These are phyloP conservation scores for Cheilinus undulatus DNA, from an alignment of 2,113 vertebrate genomes.

Conservation along the genomic window DNA sequence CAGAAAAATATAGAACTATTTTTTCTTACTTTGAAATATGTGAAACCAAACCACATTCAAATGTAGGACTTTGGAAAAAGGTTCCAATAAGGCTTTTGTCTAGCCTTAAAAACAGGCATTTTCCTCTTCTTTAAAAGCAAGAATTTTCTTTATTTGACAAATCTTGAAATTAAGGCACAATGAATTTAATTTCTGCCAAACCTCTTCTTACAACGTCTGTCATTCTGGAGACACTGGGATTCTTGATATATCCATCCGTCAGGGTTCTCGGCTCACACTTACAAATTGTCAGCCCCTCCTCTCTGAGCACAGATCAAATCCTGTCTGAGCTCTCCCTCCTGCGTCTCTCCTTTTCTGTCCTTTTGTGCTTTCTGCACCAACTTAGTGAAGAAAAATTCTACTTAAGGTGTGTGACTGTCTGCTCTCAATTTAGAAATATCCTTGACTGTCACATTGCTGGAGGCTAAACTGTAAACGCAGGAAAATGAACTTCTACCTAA, in stretches of 20 bases:
- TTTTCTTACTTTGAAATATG: too few relatives aligned
- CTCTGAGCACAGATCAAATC: slow-evolving; percentile 50
- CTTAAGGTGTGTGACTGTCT: slow-evolving; percentile 32
- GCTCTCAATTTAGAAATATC: slow-evolving; percentile 47
- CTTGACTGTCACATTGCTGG: slow-evolving; percentile 62
- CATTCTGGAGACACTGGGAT: too few relatives aligned
- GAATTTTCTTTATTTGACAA: too few relatives aligned
- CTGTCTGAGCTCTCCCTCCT: slow-evolving; percentile 42
- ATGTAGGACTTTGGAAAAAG: too few relatives aligned
- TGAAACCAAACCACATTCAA: too few relatives aligned
- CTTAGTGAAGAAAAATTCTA: slow-evolving; percentile 18
- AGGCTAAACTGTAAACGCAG: slow-evolving; percentile 45
- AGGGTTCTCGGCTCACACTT: slow-evolving; percentile 14
- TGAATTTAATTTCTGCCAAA: too few relatives aligned
- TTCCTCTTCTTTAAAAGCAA: too few relatives aligned
- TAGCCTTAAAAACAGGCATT: too few relatives aligned
- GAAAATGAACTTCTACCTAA: slow-evolving; percentile 8
- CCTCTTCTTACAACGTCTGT: too few relatives aligned
- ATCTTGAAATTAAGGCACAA: too few relatives aligned
- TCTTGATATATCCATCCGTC: not conserved
- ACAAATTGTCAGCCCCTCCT: slow-evolving; percentile 35
- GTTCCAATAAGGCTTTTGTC: too few relatives aligned
- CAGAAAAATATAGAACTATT: too few relatives aligned
- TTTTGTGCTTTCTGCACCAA: slow-evolving; percentile 47
- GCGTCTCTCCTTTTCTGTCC: slow-evolving; percentile 3